Evolutionary conservation across 2,888 invertebrate genomes (phyloP), one percentile per base, ranked within the genome.

Genomic region (Andrena camellia): DNA sequence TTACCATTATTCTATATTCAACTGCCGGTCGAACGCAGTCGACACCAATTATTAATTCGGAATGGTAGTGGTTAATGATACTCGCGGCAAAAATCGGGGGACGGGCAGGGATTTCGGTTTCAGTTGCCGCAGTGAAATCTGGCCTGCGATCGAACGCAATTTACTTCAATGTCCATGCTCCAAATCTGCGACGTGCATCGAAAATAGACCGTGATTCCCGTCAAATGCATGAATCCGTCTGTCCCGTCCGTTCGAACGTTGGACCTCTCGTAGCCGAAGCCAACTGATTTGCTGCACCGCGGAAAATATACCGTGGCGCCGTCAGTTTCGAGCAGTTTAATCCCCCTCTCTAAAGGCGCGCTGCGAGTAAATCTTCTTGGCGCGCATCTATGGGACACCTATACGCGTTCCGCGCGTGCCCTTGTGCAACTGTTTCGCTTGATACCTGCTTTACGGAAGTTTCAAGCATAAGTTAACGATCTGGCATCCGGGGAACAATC

Each of bases 121-220:
- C 33, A 64, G 35, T 64, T 13, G 8, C 13, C 26, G 54, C 29
- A 42, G 63, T 68, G 50, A 74, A 48, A 69, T 64, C 57, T 48
- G 59, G n/a, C 60, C 20, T 17, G 29, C 75, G 69, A 75, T 79
- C 67, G 70, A 80, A 80, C 31, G 70, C 72, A 72, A 77, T 81
- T 81, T 81, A 57, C 64, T 64, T 60, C 77, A 31, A 67, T 54
- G 72, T 68, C 20, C 63, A 26, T 71, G 76, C 67, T 71, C 62
- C 29, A 68, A 81, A 77, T 81, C 48, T 77, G 70, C 59, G 72
- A 17, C 42, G 10, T 63, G n/a, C 31, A 48, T 57, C 57, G 72
- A 81, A 72, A 81, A 81, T 81, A 72, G 81, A 76, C 48, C 29
- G 17, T 23, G 60, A 26, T 67, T 60, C n/a, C 62, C 59, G 63